Evolutionary conservation across 1,140 invertebrate species (phyloP), one percentile per base, ranked within the genome.

Genomic region (Eumeta japonica): DNA sequence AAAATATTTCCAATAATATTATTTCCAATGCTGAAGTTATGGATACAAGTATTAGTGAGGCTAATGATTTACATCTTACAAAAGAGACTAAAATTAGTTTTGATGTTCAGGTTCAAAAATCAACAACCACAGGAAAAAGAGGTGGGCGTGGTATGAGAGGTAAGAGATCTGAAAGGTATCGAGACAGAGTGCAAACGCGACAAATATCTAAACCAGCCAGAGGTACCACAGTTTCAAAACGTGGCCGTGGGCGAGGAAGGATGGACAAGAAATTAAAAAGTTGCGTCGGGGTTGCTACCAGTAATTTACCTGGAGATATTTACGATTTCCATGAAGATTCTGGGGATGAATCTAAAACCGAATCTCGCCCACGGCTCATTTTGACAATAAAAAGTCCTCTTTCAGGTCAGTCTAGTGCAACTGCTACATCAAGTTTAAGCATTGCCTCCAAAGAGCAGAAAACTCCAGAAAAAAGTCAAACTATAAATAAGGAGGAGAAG

Each of bases 321-420:
- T 91, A 91, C 47, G 88, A 91, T 58, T 91, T 90, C 56, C 84
- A 87, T 48, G 88, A 91, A 52, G 88, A 90, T 57, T 87, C 86
- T 16, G 86, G 87, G 31, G 88, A 90, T 50, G 82, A 86, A 42
- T 65, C 75, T 1, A 72, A 76, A 55, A 55, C 52, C 32, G 82
- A 83, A 59, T 72, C 80, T 35, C 70, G 87, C 28, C 88, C 87
- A 0, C 75, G 88, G 24, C 67, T 90, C 2, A 89, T 90, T 39
- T 73, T 90, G 1, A 90, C 88, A 0, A 90, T 90, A 28, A 90
- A 90, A 68, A 86, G 84, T 36, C 84, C 85, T 2, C 44, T 66
- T 11, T 62, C 58, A 20, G 60, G 59, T 11, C 56, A 67, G 28
- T 54, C 60, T 5, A 58, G 55, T 42, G 55, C 54, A 10, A 59